Percentiles rank a stretch among this genome's conserved stretches.
These are phyloP conservation scores for Microctonus brassicae DNA, from an alignment of 2,888 invertebrate genomes.

Conservation along the genomic window DNA sequence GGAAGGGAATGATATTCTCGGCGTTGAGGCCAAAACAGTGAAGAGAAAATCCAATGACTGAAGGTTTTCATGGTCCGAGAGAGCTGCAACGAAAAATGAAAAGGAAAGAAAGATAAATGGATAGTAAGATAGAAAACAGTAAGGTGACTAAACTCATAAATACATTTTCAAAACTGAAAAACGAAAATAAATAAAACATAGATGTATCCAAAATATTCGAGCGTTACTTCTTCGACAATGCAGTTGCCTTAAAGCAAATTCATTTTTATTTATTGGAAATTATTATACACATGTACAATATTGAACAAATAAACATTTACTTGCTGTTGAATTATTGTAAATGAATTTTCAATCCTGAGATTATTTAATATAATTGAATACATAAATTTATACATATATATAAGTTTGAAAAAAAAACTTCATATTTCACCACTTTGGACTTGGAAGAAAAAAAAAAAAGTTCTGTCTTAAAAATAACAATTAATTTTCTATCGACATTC, in stretches of 20 bases:
- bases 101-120: background rate
- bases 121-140: background rate
- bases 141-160: background rate
- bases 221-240: background rate
- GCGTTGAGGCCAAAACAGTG: slow-evolving; percentile 23
- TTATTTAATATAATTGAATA: background rate
- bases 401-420: background rate
- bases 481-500: background rate
- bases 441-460: background rate
- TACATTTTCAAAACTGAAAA: background rate
- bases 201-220: background rate
- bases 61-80: background rate
- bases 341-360: background rate
- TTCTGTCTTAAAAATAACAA: background rate
- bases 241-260: background rate
- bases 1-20: slow-evolving; percentile 39
- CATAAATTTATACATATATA: background rate
- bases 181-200: background rate
- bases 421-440: too few species aligned
- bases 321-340: background rate
- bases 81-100: background rate
- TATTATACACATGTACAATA: background rate
- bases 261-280: background rate
- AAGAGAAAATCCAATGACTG: background rate
- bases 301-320: background rate